phyloP scores from a whole-genome alignment of 2,888 invertebrate species.

The Coleophora flavipennella region DNA sequence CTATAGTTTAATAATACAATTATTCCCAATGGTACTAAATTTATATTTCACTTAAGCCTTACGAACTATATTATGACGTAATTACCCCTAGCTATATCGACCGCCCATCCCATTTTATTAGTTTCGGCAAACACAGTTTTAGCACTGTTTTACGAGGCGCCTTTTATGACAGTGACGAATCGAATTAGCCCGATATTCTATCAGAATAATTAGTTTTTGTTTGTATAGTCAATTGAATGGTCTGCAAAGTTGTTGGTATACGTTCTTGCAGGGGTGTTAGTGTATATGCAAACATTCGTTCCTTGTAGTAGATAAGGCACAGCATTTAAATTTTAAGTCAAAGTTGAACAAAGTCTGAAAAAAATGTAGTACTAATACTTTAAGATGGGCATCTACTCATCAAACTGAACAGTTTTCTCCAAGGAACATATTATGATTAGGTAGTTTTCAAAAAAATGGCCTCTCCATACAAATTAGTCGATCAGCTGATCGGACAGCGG shows the following conservation, averaged over 20 bases:
- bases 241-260: background rate
- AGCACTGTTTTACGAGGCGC: constrained; percentile 7
- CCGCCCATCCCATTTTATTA: constrained; percentile 9
- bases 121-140: constrained; percentile 13
- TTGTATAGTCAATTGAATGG: background rate
- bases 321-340: too few species aligned
- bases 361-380: too few species aligned
- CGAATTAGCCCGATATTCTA: constrained; percentile 3
- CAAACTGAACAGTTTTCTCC: too few species aligned
- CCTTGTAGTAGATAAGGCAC: too few species aligned
- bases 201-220: constrained; percentile 5
- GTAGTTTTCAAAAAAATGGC: too few species aligned
- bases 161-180: constrained; percentile 6
- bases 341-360: too few species aligned
- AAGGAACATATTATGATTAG: too few species aligned
- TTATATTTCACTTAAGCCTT: background rate
- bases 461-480: too few species aligned
- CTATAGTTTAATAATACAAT: too few species aligned
- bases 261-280: background rate
- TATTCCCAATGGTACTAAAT: background rate
- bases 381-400: too few species aligned
- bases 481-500: too few species aligned
- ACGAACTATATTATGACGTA: constrained; percentile 2
- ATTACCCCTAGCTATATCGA: background rate
- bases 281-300: too few species aligned